These are phyloP conservation scores for Scomberomorus guttatus DNA, from an alignment of 2,797 vertebrate genomes.

Conservation along the genomic window DNA sequence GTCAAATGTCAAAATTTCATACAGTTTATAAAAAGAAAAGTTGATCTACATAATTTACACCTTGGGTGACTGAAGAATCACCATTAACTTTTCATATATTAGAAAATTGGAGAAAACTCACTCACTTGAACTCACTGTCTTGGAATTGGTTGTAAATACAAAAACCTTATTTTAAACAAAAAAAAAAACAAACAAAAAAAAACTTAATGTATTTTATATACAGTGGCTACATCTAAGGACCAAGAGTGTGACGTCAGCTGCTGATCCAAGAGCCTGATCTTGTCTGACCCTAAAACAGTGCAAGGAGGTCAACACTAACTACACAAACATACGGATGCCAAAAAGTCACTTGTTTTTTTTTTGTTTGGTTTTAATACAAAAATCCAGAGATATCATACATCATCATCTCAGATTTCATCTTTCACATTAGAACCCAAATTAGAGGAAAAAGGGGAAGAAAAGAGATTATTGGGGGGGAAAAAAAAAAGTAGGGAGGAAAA, in stretches of 20 bases:
- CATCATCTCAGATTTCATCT: slow-evolving; percentile 80
- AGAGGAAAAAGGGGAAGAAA: slow-evolving; percentile 72
- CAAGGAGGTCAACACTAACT: neutral
- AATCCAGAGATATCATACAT: slow-evolving; percentile 86
- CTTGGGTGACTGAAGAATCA: too few relatives aligned
- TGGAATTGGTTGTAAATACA: neutral
- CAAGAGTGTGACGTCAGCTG: neutral
- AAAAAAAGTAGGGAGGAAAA: slow-evolving; percentile 6
- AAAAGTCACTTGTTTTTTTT: slow-evolving; percentile 54
- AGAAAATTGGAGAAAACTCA: too few relatives aligned
- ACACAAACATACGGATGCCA: slow-evolving; percentile 35
- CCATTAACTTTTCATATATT: too few relatives aligned
- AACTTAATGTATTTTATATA: neutral
- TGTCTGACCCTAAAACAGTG: neutral
- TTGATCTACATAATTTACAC: too few relatives aligned
- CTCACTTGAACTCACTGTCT: too few relatives aligned
- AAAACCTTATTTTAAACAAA: neutral
- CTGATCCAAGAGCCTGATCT: neutral
- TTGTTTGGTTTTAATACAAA: slow-evolving; percentile 86
- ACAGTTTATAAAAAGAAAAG: too few relatives aligned
- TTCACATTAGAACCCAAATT: slow-evolving; percentile 85
- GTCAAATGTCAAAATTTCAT: too few relatives aligned
- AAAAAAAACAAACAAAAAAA: too few relatives aligned
- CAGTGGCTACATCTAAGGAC: neutral
- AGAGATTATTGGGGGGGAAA: slow-evolving; percentile 24